These are phyloP conservation scores for Lasaia peninsularis DNA, from an alignment of 1,140 invertebrate species.

Conservation along the genomic window DNA sequence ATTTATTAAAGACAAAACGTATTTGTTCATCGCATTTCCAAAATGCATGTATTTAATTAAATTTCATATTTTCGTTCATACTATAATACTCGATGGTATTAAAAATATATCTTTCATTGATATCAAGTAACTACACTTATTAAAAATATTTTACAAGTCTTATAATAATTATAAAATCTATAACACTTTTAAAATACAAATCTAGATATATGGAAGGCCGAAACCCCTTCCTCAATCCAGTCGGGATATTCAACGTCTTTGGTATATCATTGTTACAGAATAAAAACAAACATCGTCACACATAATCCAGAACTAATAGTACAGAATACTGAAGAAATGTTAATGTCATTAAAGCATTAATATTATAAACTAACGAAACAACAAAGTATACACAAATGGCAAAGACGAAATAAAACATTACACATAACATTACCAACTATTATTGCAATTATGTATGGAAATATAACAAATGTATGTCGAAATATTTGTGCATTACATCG, in stretches of 20 bases:
- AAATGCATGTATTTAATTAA: constrained; percentile 33
- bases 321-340: constrained; percentile 66
- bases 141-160: constrained; percentile 70
- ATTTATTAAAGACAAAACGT: constrained; percentile 31
- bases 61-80: constrained; percentile 31
- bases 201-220: constrained; percentile 31
- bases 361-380: constrained; percentile 65
- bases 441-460: background rate
- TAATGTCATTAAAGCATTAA: constrained; percentile 66
- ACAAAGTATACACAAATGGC: constrained; percentile 50
- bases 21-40: constrained; percentile 40
- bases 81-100: constrained; percentile 71
- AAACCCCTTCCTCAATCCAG: constrained; percentile 3
- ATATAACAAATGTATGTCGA: background rate
- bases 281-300: constrained; percentile 54
- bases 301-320: constrained; percentile 43
- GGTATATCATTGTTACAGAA: constrained; percentile 68
- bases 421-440: background rate
- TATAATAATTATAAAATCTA: constrained; percentile 66
- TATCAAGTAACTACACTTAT: constrained; percentile 49
- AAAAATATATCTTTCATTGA: constrained; percentile 61
- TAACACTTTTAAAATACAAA: constrained; percentile 66
- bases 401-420: constrained; percentile 31
- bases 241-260: constrained; percentile 73
- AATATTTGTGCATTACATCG: constrained; percentile 2